phyloP scores from a whole-genome alignment of 2,888 invertebrate species.

The Phrixothrix hirtus region DNA sequence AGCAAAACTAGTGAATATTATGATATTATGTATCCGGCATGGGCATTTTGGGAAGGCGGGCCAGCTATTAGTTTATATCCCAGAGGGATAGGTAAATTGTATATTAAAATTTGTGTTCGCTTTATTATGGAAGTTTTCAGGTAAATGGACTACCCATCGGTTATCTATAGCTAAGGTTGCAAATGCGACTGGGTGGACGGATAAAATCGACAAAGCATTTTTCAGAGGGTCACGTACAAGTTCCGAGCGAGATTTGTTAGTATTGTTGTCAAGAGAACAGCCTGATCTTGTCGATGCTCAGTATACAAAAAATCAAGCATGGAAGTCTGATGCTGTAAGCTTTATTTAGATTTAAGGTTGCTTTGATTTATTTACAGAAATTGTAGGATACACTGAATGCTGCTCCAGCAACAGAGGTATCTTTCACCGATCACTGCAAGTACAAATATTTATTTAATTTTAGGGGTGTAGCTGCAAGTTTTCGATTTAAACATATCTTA shows the following conservation, averaged over 20 bases:
- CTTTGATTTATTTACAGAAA: not conserved
- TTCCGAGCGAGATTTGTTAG: slow-evolving; percentile 83
- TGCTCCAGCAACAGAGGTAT: slow-evolving; percentile 82
- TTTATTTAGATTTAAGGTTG: not conserved
- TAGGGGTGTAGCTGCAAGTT: slow-evolving; percentile 95
- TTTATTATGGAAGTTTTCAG: slow-evolving; percentile 55
- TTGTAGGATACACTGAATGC: slow-evolving; percentile 81
- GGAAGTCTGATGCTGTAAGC: slow-evolving; percentile 85
- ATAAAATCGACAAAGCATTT: slow-evolving; percentile 74
- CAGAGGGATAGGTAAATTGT: slow-evolving; percentile 67
- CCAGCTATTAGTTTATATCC: slow-evolving; percentile 95
- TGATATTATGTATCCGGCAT: slow-evolving; percentile 95
- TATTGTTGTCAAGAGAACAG: slow-evolving; percentile 75
- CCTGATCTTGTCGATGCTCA: slow-evolving; percentile 86
- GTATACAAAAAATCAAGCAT: slow-evolving; percentile 98
- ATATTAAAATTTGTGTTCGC: too few relatives aligned
- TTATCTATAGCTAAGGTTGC: slow-evolving; percentile 60
- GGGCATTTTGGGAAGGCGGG: slow-evolving; percentile 98
- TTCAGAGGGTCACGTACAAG: slow-evolving; percentile 95
- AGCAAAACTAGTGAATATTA: slow-evolving; percentile 85
- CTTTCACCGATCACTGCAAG: slow-evolving; percentile 89
- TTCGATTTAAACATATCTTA: slow-evolving; percentile 93
- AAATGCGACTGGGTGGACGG: slow-evolving; percentile 74
- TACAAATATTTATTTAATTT: slow-evolving; percentile 96
- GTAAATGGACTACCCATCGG: slow-evolving; percentile 89